phyloP scores from a whole-genome alignment of 2,113 vertebrate genomes.

The Sapajus apella region DNA sequence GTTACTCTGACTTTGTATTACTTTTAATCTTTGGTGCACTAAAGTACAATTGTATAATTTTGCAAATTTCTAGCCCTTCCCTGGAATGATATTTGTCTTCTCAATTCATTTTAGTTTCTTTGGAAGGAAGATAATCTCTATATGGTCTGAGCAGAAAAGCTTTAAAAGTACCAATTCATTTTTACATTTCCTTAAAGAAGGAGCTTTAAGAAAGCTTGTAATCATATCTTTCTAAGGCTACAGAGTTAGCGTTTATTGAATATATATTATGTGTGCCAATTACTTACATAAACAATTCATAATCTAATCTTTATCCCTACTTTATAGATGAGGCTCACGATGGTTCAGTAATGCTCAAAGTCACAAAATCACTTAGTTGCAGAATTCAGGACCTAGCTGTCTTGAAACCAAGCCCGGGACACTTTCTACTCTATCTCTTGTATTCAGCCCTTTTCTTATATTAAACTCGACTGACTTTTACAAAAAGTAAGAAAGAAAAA shows the following conservation, averaged over 20 bases:
- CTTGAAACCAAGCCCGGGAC: neutral
- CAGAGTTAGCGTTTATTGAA: neutral
- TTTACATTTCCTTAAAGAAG: neutral
- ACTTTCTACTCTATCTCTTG: neutral
- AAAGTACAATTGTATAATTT: neutral
- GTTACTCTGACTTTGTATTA: neutral
- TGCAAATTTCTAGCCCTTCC: neutral
- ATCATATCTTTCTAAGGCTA: neutral
- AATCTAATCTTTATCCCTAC: neutral
- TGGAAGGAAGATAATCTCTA: neutral
- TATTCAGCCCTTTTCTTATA: neutral
- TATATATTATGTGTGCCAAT: neutral
- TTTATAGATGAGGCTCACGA: neutral
- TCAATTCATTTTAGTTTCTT: neutral
- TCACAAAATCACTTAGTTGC: neutral
- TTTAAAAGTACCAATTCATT: neutral
- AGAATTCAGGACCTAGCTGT: neutral
- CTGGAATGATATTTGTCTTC: neutral
- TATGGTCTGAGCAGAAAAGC: neutral
- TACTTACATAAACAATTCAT: neutral
- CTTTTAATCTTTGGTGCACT: neutral
- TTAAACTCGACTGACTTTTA: slow-evolving; percentile 38
- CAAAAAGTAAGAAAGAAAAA: slow-evolving; percentile 36
- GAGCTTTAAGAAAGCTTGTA: neutral
- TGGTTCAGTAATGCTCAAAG: neutral